Conservation (phyloP, 2,797 vertebrate species). For the Columba guinea region DNA sequence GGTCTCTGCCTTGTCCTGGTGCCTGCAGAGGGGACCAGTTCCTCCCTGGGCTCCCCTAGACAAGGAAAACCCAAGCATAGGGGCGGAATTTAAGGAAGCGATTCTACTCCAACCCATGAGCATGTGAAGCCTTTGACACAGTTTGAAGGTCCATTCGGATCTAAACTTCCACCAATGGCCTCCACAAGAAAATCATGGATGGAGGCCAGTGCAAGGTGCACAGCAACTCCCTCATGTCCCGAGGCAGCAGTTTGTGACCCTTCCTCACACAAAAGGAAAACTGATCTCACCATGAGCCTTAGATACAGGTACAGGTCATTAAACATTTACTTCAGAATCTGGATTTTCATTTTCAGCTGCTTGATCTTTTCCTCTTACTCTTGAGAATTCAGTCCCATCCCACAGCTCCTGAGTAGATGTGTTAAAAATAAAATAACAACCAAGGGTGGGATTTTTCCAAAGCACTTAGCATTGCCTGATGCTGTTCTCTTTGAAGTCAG, state of each 20-base stretch:
- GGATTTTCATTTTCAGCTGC: slow-evolving; percentile 17
- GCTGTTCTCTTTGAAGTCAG: slow-evolving; percentile 62
- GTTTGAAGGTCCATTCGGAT: not conserved
- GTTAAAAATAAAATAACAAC: slow-evolving; percentile 58
- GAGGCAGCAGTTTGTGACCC: not conserved
- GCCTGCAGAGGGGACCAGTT: not conserved
- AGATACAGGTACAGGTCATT: not conserved
- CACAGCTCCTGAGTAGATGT: slow-evolving; percentile 3
- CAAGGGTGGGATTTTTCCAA: slow-evolving; percentile 67
- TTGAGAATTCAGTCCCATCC: slow-evolving; percentile 42
- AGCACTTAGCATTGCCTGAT: not conserved
- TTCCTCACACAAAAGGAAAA: not conserved
- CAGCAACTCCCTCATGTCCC: not conserved
- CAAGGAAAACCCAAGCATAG: not conserved
- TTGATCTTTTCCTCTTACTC: slow-evolving; percentile 27
- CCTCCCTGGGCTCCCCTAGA: not conserved
- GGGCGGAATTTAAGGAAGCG: not conserved
- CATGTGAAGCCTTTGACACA: not conserved
- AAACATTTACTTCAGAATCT: slow-evolving; percentile 12
- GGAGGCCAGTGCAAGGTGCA: not conserved
- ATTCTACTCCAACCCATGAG: not conserved
- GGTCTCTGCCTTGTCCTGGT: not conserved
- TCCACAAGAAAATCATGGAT: not conserved
- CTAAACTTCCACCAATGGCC: not conserved
- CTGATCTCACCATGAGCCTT: not conserved